Base-by-base conservation (phyloP, 2,888 invertebrate genomes). In the Oligia latruncula region DNA sequence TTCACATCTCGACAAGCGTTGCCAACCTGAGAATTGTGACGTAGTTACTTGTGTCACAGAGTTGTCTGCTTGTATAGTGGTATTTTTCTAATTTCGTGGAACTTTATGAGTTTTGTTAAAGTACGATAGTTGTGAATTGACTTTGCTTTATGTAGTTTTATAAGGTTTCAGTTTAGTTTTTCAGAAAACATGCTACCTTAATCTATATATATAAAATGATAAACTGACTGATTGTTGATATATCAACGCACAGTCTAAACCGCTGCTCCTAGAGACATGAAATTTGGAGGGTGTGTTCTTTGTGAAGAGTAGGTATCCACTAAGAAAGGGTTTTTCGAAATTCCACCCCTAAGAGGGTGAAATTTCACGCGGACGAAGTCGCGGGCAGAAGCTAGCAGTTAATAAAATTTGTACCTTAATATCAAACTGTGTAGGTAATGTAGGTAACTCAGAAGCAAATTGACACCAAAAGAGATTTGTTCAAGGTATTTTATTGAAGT, bases 1-100 rank as follows among this genome's bases (percentile, higher is more conserved):
- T 76, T 74, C 74, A 81, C 23, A 23, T 77, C 64, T 77, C 64
- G 67, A 79, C 82, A 80, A 84, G 87, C 86, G 79, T 77, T 82
- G 80, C 74, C 87, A 87, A 81, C 88, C 82, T 84, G 62, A 40
- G 62, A 74, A 64, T 78, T 70, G 76, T 79, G 77, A 78, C 81
- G 80, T 55, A 15, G 6, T 20, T 60, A 60, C 46, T 65, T 70
- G 58, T 40, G 46, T 75, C n/a, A 58, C 58, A 58, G n/a, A 71
- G 46, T 65, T 64, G 52, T 46, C 40, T 74, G 62, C 15, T 20
- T 79, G 15, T 67, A 60, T 71, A 67, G 71, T 71, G 62, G 64
- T 77, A 74, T 49, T 71, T 84, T 80, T 66, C 77, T 74, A 72
- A 85, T 72, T 77, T 80, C 35, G 17, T 55, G 13, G 13, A 79